Percentiles rank a stretch among this genome's conserved stretches.
Evolutionary conservation across 2,113 vertebrate genomes (phyloP).

Genomic region (Triplophysa siluroides): DNA sequence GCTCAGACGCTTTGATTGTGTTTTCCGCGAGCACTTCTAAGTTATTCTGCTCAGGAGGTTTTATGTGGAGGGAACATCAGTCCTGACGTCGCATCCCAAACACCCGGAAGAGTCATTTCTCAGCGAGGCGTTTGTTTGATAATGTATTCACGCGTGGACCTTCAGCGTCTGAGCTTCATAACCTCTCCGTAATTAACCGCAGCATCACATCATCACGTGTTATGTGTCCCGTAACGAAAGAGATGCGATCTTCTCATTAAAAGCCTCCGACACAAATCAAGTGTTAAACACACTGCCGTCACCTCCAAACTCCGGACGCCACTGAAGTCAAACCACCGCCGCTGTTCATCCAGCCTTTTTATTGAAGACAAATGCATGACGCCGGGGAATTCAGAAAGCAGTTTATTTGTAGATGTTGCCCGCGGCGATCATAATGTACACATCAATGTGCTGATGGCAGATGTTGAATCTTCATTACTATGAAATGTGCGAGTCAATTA

Average conservation of each 20-base stretch:
- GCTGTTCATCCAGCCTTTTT: background rate
- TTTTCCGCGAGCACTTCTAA: background rate
- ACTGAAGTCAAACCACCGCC: background rate
- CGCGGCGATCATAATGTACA: slow-evolving; percentile 15
- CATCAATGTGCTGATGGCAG: slow-evolving; percentile 15
- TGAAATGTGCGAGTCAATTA: slow-evolving; percentile 28
- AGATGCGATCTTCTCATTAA: slow-evolving; percentile 24
- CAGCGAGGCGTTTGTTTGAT: background rate
- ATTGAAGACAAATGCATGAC: slow-evolving; percentile 9
- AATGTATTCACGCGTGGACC: slow-evolving; percentile 18
- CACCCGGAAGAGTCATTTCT: background rate
- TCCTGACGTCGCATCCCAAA: background rate
- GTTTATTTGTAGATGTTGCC: slow-evolving; percentile 7
- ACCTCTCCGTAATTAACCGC: slow-evolving; percentile 26
- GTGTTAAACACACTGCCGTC: slow-evolving; percentile 22
- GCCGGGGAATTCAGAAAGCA: background rate
- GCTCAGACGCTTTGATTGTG: too few relatives aligned
- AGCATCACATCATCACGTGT: slow-evolving; percentile 5
- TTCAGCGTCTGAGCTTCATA: background rate
- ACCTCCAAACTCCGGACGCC: slow-evolving; percentile 9
- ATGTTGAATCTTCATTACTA: slow-evolving; percentile 22
- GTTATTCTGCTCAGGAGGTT: background rate
- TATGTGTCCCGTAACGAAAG: background rate
- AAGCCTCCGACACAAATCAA: slow-evolving; percentile 23
- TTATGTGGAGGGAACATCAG: background rate